phyloP scores from a whole-genome alignment of 2,888 invertebrate species.

The Sthenelais limicola region DNA sequence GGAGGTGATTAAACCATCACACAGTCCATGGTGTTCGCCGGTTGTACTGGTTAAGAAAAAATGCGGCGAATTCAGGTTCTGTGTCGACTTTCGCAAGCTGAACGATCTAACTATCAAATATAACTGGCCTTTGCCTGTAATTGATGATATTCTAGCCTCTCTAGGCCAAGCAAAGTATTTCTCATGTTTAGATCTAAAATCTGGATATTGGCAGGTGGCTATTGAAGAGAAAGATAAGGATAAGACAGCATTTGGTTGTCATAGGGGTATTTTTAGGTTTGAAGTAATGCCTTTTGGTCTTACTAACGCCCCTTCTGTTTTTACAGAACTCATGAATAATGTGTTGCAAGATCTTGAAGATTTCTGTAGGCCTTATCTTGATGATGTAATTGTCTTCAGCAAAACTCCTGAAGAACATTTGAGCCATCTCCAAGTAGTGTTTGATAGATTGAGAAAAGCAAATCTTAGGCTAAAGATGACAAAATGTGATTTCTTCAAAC shows the following conservation, averaged over 20 bases:
- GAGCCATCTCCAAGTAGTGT: not conserved
- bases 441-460: conserved; percentile 10
- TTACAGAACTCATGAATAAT: conserved; percentile 13
- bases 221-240: conserved; percentile 10
- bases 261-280: conserved; percentile 2
- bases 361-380: conserved; percentile 1
- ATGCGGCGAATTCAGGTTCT: conserved; percentile 6
- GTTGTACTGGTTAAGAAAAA: conserved; percentile 8
- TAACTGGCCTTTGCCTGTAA: conserved; percentile 14
- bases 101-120: conserved; percentile 12
- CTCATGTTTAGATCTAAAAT: not conserved
- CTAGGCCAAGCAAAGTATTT: not conserved
- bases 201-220: conserved; percentile 2
- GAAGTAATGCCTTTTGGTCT: conserved; percentile 15
- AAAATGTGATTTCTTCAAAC: not conserved
- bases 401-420: not conserved
- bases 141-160: conserved; percentile 17
- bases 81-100: conserved; percentile 7
- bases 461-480: not conserved
- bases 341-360: not conserved
- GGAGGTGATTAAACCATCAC: not conserved
- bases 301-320: conserved; percentile 6
- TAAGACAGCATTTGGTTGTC: conserved; percentile 17
- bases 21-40: conserved; percentile 16
- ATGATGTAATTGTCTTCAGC: conserved; percentile 11